Evolutionary conservation across 2,888 invertebrate species (phyloP).

Genomic region (Byasa hedistus): DNA sequence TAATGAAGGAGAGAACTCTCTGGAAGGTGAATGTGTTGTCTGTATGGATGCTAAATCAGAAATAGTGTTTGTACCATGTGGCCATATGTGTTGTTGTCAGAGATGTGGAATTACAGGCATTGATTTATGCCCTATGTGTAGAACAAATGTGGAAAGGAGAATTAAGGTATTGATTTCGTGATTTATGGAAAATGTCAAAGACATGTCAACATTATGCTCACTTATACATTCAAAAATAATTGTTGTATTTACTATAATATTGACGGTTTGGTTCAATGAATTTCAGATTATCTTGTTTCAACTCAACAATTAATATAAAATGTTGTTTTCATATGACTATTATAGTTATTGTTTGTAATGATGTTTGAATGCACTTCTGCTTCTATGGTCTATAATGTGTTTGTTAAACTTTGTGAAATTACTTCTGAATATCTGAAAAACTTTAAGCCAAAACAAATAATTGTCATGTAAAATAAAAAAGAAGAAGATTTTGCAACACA

Average conservation of each 20-base stretch:
- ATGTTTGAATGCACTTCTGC: too few species aligned
- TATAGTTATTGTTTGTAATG: too few species aligned
- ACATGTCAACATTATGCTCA: slow-evolving; percentile 1
- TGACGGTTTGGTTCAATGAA: too few species aligned
- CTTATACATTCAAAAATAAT: background rate
- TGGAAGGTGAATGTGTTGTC: slow-evolving; percentile 87
- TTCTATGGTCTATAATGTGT: background rate
- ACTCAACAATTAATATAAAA: too few species aligned
- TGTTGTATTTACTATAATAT: too few species aligned
- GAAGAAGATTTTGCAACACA: background rate
- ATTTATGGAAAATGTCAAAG: slow-evolving; percentile 36
- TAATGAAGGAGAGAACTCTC: slow-evolving; percentile 50
- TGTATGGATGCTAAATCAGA: slow-evolving; percentile 87
- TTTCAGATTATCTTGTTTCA: too few species aligned
- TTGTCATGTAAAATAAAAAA: background rate
- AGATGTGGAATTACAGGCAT: slow-evolving; percentile 82
- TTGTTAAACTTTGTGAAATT: background rate
- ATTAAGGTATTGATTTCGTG: slow-evolving; percentile 82
- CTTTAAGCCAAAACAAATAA: background rate
- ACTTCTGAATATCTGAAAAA: background rate
- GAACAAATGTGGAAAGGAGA: slow-evolving; percentile 84
- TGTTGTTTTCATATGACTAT: background rate
- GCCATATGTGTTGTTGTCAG: slow-evolving; percentile 91
- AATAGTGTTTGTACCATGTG: slow-evolving; percentile 91
- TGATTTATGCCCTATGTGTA: slow-evolving; percentile 88